Conservation (phyloP, 2,797 vertebrate genomes). For the Sternotherus odoratus region DNA sequence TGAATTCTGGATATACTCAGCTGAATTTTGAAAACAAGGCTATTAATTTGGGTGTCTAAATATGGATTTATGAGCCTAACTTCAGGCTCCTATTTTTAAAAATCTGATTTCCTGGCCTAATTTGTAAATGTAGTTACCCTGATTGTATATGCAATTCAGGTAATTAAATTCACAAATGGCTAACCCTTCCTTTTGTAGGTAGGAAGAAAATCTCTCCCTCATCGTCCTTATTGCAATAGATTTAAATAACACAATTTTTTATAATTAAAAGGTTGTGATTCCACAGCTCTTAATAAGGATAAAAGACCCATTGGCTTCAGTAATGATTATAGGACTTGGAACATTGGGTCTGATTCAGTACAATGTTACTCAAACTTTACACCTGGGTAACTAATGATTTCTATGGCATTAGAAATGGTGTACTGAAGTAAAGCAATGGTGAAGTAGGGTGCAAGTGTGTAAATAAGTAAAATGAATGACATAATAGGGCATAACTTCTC, state of each 20-base stretch:
- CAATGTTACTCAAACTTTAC: conserved; percentile 28
- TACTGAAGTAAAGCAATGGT: background rate
- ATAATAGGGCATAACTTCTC: background rate
- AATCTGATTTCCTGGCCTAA: background rate
- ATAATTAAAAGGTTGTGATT: background rate
- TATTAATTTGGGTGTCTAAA: background rate
- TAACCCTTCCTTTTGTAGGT: background rate
- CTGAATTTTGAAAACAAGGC: background rate
- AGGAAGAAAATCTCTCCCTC: background rate
- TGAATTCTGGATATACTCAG: background rate
- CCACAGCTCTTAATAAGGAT: background rate
- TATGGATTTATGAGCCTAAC: background rate
- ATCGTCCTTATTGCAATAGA: background rate
- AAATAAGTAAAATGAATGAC: background rate
- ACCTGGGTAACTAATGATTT: background rate
- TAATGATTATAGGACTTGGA: conserved; percentile 65
- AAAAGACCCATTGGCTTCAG: conserved; percentile 36
- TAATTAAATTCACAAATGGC: background rate
- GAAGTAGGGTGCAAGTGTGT: background rate
- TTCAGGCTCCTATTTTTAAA: background rate
- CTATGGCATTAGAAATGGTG: background rate
- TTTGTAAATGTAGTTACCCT: background rate
- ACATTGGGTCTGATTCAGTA: conserved; percentile 21
- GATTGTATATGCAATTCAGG: background rate
- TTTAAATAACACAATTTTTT: background rate